Evolutionary conservation across 37 sponge, comb jelly and placozoan genomes (phyloP).

Genomic region (Oscarella lobularis): DNA sequence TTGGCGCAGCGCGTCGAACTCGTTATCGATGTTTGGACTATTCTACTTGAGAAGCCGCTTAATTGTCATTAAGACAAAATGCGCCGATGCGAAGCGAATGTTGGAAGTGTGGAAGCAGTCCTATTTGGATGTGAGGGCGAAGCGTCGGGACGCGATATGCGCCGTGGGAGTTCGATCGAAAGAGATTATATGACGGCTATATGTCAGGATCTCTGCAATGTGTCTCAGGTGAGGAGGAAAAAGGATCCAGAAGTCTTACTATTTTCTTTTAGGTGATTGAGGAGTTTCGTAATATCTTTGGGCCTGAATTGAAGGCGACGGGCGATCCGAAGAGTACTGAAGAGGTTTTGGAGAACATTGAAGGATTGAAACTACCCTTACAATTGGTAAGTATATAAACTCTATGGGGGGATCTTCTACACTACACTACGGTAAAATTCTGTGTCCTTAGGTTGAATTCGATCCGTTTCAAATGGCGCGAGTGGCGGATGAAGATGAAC

Average conservation of each 20-base stretch:
- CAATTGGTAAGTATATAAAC: no score
- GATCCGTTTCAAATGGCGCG: slow-evolving; percentile 65
- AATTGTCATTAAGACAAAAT: slow-evolving; percentile 59
- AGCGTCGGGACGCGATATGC: no score
- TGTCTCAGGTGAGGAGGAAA: no score
- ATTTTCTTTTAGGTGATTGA: no score
- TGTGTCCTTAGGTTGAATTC: slow-evolving; percentile 39
- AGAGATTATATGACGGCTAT: slow-evolving; percentile 79
- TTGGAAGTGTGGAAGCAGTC: slow-evolving; percentile 81
- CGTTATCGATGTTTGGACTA: slow-evolving; percentile 65
- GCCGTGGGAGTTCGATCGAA: slow-evolving; percentile 98
- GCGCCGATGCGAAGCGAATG: slow-evolving; percentile 56
- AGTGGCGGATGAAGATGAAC: slow-evolving; percentile 79
- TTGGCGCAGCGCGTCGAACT: slow-evolving; percentile 74
- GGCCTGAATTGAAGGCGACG: slow-evolving; percentile 96
- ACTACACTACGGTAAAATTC: no score
- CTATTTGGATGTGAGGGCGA: slow-evolving; percentile 91
- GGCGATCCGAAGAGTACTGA: slow-evolving; percentile 81
- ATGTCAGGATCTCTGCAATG: slow-evolving; percentile 73
- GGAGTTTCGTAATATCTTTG: slow-evolving; percentile 98
- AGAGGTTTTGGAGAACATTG: slow-evolving; percentile 55
- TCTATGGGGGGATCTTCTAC: no score
- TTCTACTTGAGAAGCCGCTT: slow-evolving; percentile 16
- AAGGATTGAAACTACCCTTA: background rate
- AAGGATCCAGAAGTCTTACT: no score